Evolutionary conservation across 2,797 vertebrate species (phyloP).

Genomic region (Periophthalmus magnuspinnatus): DNA sequence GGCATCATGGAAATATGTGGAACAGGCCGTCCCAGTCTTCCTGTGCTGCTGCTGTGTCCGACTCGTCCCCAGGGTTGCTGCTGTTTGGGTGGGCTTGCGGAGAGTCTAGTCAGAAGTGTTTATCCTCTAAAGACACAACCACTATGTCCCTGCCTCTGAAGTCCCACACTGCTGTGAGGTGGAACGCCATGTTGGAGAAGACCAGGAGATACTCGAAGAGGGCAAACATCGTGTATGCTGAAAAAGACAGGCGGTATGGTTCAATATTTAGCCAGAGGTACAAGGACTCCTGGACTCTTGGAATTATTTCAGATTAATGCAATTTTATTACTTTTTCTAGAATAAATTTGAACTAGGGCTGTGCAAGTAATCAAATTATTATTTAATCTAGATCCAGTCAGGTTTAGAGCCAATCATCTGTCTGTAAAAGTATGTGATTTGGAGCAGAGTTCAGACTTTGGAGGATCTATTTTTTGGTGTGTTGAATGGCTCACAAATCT

Average conservation of each 20-base stretch:
- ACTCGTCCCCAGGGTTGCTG: constrained; percentile 19
- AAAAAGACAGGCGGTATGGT: constrained; percentile 5
- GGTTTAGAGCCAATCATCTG: no score
- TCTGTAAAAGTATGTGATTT: no score
- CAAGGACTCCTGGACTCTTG: no score
- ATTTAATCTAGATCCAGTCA: no score
- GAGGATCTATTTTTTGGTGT: no score
- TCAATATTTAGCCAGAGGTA: background rate
- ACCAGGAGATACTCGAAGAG: constrained; percentile 92
- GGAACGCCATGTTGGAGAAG: constrained; percentile 94
- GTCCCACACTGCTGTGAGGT: constrained; percentile 93
- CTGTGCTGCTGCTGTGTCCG: constrained; percentile 20
- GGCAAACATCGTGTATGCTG: constrained; percentile 89
- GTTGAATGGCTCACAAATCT: no score
- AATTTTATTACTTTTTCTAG: background rate
- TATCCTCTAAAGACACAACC: constrained; percentile 84
- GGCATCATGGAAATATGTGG: constrained; percentile 50
- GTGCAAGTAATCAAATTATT: background rate
- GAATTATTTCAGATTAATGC: background rate
- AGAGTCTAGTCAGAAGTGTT: constrained; percentile 79
- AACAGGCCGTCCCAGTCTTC: constrained; percentile 47
- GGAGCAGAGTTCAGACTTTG: no score
- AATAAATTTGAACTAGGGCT: background rate
- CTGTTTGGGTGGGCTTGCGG: constrained; percentile 12
- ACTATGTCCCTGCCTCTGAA: constrained; percentile 88